Evolutionary conservation across 2,797 vertebrate species (phyloP).

Genomic region (Molossus alvarezi): DNA sequence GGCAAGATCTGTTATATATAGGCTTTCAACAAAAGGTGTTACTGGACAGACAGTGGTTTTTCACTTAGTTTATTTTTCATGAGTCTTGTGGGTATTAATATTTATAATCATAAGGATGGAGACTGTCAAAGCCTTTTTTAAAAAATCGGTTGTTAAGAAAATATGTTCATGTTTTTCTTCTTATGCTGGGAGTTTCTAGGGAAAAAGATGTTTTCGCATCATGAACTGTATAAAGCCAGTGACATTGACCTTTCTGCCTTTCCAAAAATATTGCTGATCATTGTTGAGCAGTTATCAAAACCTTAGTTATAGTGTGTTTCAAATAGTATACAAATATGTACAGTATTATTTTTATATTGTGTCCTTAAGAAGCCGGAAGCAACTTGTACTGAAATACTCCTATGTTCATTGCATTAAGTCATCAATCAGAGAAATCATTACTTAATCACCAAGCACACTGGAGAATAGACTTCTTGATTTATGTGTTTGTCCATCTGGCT

Average conservation of each 20-base stretch:
- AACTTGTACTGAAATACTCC: neutral
- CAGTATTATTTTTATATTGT: neutral
- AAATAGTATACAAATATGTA: neutral
- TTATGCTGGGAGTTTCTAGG: neutral
- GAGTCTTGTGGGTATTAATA: neutral
- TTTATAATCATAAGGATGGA: slow-evolving; percentile 7
- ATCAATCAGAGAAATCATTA: neutral
- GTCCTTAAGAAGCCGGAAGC: slow-evolving; percentile 37
- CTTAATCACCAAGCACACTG: neutral
- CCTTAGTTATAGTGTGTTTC: slow-evolving; percentile 18
- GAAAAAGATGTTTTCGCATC: neutral
- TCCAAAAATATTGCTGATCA: slow-evolving; percentile 19
- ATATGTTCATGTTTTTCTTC: neutral
- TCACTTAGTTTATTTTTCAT: slow-evolving; percentile 13
- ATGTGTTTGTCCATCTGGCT: neutral
- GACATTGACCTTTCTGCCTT: slow-evolving; percentile 15
- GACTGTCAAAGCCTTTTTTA: neutral
- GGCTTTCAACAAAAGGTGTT: slow-evolving; percentile 30
- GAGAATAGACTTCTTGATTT: neutral
- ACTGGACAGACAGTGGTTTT: neutral
- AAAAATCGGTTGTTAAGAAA: neutral
- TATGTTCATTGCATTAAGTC: slow-evolving; percentile 36
- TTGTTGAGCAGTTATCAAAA: neutral
- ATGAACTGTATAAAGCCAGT: slow-evolving; percentile 17
- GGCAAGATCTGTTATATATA: slow-evolving; percentile 2